These are phyloP conservation scores for Belonocnema kinseyi DNA, from an alignment of 1,140 invertebrate species.

Conservation along the genomic window DNA sequence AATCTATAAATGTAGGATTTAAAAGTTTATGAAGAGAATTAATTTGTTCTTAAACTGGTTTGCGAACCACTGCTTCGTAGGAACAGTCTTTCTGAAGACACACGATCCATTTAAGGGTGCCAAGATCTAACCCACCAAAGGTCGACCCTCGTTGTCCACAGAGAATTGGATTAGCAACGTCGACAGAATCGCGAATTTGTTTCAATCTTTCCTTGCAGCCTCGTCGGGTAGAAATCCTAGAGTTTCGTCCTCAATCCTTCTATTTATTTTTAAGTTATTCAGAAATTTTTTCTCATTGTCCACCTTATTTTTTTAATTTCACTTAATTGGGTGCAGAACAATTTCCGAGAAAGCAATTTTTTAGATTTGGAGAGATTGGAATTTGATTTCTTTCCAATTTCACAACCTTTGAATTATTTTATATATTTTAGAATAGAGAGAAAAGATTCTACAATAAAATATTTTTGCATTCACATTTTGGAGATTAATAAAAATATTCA, in stretches of 20 bases:
- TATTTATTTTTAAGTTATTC: neutral
- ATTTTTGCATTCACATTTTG: too few species aligned
- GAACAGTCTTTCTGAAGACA: slow-evolving; percentile 44
- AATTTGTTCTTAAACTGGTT: neutral
- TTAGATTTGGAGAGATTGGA: too few species aligned
- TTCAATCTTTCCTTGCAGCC: slow-evolving; percentile 52
- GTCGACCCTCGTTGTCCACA: slow-evolving; percentile 43
- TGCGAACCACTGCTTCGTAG: slow-evolving; percentile 28
- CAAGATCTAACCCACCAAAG: slow-evolving; percentile 38
- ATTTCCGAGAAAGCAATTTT: too few species aligned
- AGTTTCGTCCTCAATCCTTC: slow-evolving; percentile 1
- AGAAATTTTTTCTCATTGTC: neutral
- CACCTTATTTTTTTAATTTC: neutral
- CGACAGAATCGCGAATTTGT: slow-evolving; percentile 55
- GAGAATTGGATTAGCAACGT: slow-evolving; percentile 52
- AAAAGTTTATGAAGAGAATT: too few species aligned
- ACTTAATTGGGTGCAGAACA: too few species aligned
- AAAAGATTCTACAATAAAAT: too few species aligned
- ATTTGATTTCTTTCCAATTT: too few species aligned
- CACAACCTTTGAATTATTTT: too few species aligned
- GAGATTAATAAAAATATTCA: too few species aligned
- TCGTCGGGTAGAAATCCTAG: neutral
- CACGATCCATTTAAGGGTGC: slow-evolving; percentile 51
- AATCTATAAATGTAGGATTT: too few species aligned
- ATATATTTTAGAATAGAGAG: too few species aligned